These are phyloP conservation scores for Megaptera novaeangliae DNA, from an alignment of 2,113 vertebrate genomes.

Conservation along the genomic window DNA sequence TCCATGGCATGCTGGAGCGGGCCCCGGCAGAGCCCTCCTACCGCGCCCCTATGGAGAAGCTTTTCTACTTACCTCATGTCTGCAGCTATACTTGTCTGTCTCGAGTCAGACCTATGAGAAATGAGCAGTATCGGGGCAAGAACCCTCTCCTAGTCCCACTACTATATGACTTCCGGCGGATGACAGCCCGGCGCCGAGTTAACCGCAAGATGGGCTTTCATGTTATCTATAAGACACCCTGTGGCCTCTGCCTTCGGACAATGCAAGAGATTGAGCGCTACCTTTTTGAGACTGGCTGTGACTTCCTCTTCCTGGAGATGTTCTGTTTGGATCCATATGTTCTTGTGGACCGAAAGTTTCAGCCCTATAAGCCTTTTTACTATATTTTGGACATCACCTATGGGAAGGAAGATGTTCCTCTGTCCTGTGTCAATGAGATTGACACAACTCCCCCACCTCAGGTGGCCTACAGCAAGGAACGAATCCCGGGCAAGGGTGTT, in stretches of 20 bases:
- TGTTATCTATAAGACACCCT: conserved; percentile 95
- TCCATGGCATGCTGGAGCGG: conserved; percentile 79
- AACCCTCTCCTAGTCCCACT: conserved; percentile 95
- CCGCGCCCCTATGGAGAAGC: conserved; percentile 92
- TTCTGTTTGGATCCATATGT: conserved; percentile 98
- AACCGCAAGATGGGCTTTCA: conserved; percentile 99
- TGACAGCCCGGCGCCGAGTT: conserved; percentile 92
- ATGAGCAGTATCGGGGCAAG: conserved; percentile 86
- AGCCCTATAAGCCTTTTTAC: conserved; percentile 94
- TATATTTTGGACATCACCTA: conserved; percentile 94
- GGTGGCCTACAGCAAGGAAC: conserved; percentile 96
- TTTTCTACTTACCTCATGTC: conserved; percentile 92
- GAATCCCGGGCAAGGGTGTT: conserved; percentile 94
- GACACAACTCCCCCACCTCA: conserved; percentile 91
- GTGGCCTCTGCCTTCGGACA: conserved; percentile 92
- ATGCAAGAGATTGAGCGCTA: conserved; percentile 97
- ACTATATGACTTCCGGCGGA: conserved; percentile 94
- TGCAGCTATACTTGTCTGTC: conserved; percentile 91
- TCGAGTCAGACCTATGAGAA: conserved; percentile 82
- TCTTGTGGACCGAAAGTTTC: conserved; percentile 94
- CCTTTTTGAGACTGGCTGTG: conserved; percentile 92
- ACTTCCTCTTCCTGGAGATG: conserved; percentile 98
- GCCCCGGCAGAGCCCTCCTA: conserved; percentile 90
- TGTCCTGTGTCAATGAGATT: conserved; percentile 98
- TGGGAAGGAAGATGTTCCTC: conserved; percentile 92